phyloP scores from a whole-genome alignment of 2,113 vertebrate genomes.

The Orycteropus afer region DNA sequence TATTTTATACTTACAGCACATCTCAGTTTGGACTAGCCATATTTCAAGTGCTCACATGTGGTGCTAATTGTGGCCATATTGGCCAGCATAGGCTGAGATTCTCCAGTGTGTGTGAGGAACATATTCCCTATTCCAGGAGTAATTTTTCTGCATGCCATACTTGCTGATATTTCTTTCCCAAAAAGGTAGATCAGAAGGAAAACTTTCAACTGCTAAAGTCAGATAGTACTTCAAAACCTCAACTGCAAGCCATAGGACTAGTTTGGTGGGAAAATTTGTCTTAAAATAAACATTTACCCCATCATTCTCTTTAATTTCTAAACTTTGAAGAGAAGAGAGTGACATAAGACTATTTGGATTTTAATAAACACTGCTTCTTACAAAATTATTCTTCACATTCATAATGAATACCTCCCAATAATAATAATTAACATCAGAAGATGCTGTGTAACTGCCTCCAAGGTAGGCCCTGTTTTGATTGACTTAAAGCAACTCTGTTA shows the following conservation, averaged over 20 bases:
- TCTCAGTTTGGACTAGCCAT: not conserved
- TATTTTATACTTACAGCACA: fast-evolving
- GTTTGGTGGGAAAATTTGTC: conserved; percentile 51
- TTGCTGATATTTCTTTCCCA: not conserved
- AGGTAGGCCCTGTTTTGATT: conserved; percentile 57
- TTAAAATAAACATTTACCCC: not conserved
- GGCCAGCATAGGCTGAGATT: not conserved
- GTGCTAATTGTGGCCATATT: too few species aligned
- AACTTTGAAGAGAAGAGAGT: not conserved
- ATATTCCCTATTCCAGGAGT: not conserved
- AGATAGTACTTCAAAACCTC: not conserved
- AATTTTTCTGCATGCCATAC: fast-evolving
- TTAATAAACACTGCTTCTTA: conserved; percentile 69
- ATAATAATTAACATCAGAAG: conserved; percentile 64
- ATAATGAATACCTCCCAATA: conserved; percentile 26
- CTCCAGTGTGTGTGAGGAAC: not conserved
- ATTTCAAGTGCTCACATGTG: fast-evolving
- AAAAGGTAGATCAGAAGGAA: not conserved
- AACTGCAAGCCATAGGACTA: not conserved
- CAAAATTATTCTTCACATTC: conserved; percentile 35
- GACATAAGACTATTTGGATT: conserved; percentile 30
- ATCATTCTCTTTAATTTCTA: conserved; percentile 48
- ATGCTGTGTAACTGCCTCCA: conserved; percentile 21
- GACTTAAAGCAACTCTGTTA: conserved; percentile 54
- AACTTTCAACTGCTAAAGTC: too few species aligned